Evolutionary conservation across 2,888 invertebrate genomes (phyloP).

Genomic region (Yponomeuta malinellus): DNA sequence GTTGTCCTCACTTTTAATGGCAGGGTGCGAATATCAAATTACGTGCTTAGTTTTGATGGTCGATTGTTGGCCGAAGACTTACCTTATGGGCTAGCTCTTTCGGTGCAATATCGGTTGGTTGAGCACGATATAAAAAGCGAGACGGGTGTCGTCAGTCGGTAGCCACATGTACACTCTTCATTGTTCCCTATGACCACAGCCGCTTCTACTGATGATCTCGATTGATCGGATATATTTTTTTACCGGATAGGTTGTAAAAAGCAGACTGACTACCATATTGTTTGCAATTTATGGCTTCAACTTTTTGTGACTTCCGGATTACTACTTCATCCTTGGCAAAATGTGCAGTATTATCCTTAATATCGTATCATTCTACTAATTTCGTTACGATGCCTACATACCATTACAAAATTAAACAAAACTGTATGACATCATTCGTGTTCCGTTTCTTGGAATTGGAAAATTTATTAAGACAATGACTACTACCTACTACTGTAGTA

Average conservation of each 20-base stretch:
- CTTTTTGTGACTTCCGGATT: constrained; percentile 58
- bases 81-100: constrained; percentile 23
- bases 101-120: constrained; percentile 28
- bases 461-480: too few species aligned
- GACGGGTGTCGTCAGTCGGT: constrained; percentile 57
- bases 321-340: constrained; percentile 22
- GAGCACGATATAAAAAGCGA: constrained; percentile 28
- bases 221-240: constrained; percentile 53
- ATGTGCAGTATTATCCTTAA: background rate
- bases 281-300: constrained; percentile 60
- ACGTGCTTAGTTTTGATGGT: constrained; percentile 28
- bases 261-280: constrained; percentile 46
- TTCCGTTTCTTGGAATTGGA: too few species aligned
- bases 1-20: constrained; percentile 66
- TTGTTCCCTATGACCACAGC: constrained; percentile 64
- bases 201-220: constrained; percentile 49
- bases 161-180: constrained; percentile 66
- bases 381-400: too few species aligned
- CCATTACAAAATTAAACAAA: too few species aligned
- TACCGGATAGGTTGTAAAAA: constrained; percentile 37
- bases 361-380: too few species aligned
- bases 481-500: too few species aligned
- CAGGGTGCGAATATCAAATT: constrained; percentile 70
- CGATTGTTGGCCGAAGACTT: constrained; percentile 19
- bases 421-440: too few species aligned